Evolutionary conservation across 1,140 invertebrate species (phyloP), one percentile per base, ranked within the genome.

Genomic region (Drosophila pachea): DNA sequence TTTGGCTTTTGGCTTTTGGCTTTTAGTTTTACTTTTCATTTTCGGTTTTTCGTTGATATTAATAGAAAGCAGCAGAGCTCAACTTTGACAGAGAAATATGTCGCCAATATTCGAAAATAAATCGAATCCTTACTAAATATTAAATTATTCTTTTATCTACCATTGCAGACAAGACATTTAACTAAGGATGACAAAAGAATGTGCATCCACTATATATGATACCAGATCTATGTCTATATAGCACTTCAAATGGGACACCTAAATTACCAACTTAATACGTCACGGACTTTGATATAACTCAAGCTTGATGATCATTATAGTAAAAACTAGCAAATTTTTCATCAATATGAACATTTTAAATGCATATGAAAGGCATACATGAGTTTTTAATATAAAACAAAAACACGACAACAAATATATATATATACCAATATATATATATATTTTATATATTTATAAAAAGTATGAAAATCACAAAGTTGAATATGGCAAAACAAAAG

Each of bases 371-470:
- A 65, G 66, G 78, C 71, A 82, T 75, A 82, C 74, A 73, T 78
- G 73, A 79, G 76, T 79, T 84, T 84, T 83, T 65, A 79, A 83
- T 53, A 48, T 7, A 48, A 52, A 49, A 22, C 29, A 55, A 12
- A 22, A 22, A 1, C 22, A 22, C 22, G 3, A 22, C 22, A 22
- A 22, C 22, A 22, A 22, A 22, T 22, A 38, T 33, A 29, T 22
- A 55, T 55, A 64, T 43, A 62, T 22, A 64, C 9, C 66, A 43
- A 62, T 58, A 60, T 68, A 83, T 50, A 81, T 73, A 82, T 82
- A 82, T 82, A 82, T 82, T 82, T 82, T 82, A 83, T 82, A 82
- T 82, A 78, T 84, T 83, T 84, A 83, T 78, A 83, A 83, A 84
- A 78, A 84, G 65, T 79, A 78, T 73, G 68, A 86, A 33, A 77